phyloP scores from a whole-genome alignment of 2,113 vertebrate genomes.

The Pseudorhombus dupliciocellatus region DNA sequence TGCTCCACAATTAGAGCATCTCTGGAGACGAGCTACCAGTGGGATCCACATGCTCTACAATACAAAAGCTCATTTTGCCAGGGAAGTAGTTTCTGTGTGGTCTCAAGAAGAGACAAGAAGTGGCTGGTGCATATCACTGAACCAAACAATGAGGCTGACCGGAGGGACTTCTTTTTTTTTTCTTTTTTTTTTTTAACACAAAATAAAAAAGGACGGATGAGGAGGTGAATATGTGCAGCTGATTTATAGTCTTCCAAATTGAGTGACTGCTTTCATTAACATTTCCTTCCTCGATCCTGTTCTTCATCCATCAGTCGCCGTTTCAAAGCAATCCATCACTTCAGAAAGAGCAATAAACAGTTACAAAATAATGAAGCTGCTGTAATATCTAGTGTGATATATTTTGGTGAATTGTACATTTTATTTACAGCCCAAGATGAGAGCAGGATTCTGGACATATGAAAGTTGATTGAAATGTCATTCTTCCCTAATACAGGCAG shows the following conservation, averaged over 20 bases:
- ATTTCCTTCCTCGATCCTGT: not conserved
- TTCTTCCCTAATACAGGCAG: not conserved
- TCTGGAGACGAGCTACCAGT: slow-evolving; percentile 19
- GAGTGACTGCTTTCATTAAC: slow-evolving; percentile 20
- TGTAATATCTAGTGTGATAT: not conserved
- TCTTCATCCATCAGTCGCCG: slow-evolving; percentile 19
- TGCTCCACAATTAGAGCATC: slow-evolving; percentile 4
- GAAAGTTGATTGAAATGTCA: not conserved
- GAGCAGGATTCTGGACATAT: not conserved
- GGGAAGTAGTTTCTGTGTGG: not conserved
- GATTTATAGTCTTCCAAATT: slow-evolving; percentile 9
- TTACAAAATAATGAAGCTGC: slow-evolving; percentile 6
- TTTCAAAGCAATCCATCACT: slow-evolving; percentile 25
- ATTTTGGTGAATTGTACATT: slow-evolving; percentile 10
- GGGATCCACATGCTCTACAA: slow-evolving; percentile 12
- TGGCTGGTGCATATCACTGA: slow-evolving; percentile 1
- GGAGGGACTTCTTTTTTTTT: not conserved
- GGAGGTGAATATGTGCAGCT: slow-evolving; percentile 7
- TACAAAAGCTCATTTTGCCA: slow-evolving; percentile 14
- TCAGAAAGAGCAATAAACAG: slow-evolving; percentile 5
- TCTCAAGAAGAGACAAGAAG: too few relatives aligned
- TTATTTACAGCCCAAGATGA: slow-evolving; percentile 1
- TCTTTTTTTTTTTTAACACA: not conserved
- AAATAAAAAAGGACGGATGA: slow-evolving; percentile 13
- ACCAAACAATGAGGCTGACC: not conserved